Percentiles rank a stretch among this genome's conserved stretches.
phyloP scores from a whole-genome alignment of 2,113 vertebrate species.

The Chionodraco myersi region DNA sequence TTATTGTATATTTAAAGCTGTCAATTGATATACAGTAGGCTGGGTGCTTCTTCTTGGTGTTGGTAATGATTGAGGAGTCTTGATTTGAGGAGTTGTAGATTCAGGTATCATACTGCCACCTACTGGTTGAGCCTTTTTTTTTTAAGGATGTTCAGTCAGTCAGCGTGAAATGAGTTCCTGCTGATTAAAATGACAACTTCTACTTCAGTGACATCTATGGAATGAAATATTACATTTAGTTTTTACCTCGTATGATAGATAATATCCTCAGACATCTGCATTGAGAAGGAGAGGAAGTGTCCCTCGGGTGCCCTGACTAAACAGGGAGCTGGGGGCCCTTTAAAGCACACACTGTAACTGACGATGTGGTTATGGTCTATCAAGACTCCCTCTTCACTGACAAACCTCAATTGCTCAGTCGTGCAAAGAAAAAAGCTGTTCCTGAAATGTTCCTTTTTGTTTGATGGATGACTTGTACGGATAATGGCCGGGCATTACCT shows the following conservation, averaged over 20 bases:
- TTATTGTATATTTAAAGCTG: conserved; percentile 58
- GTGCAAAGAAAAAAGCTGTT: conserved; percentile 48
- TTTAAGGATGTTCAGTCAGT: conserved; percentile 29
- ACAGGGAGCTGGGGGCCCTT: conserved; percentile 29
- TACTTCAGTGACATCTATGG: conserved; percentile 5
- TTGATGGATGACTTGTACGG: conserved; percentile 71
- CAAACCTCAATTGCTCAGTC: conserved; percentile 65
- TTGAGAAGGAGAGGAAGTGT: conserved; percentile 41
- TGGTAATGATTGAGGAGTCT: conserved; percentile 60
- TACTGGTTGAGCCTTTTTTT: conserved; percentile 68
- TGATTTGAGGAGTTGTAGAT: conserved; percentile 51
- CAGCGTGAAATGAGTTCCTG: conserved; percentile 36
- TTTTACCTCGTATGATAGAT: conserved; percentile 43
- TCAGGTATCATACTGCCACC: conserved; percentile 86
- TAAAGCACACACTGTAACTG: conserved; percentile 26
- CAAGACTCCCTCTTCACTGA: conserved; percentile 55
- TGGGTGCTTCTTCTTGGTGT: conserved; percentile 48
- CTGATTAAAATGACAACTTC: conserved; percentile 41
- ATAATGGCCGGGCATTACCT: conserved; percentile 73
- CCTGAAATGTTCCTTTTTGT: conserved; percentile 60
- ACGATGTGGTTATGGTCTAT: conserved; percentile 58
- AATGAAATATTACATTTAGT: conserved; percentile 32
- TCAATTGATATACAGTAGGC: conserved; percentile 49
- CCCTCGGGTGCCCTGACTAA: conserved; percentile 20
- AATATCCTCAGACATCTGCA: conserved; percentile 35